phyloP scores from a whole-genome alignment of 2,113 vertebrate species.

The Brachyistius frenatus region DNA sequence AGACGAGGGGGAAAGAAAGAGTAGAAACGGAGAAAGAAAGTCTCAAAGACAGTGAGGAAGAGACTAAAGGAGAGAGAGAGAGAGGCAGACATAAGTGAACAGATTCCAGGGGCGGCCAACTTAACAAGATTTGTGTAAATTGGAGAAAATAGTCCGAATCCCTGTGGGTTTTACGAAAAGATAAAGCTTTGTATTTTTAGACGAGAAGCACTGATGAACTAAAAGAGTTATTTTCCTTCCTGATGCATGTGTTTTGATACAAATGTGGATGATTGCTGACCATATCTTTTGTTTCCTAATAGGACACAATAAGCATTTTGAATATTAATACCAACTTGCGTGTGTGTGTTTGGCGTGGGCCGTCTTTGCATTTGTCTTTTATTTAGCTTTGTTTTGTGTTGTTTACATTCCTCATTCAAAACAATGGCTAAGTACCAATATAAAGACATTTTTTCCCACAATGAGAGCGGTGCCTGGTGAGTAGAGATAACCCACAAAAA shows the following conservation, averaged over 20 bases:
- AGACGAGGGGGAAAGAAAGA: conserved; percentile 28
- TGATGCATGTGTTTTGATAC: conserved; percentile 49
- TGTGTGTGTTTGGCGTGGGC: not conserved
- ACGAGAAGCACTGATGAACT: conserved; percentile 52
- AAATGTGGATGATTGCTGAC: conserved; percentile 48
- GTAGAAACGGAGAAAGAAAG: conserved; percentile 50
- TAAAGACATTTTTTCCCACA: conserved; percentile 56
- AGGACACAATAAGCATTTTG: conserved; percentile 27
- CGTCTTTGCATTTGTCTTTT: conserved; percentile 43
- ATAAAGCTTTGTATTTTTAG: conserved; percentile 66
- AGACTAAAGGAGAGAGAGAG: conserved; percentile 11
- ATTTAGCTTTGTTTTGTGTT: conserved; percentile 46
- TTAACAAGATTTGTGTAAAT: conserved; percentile 70
- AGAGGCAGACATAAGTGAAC: conserved; percentile 54
- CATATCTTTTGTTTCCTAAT: conserved; percentile 43
- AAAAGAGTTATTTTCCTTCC: conserved; percentile 59
- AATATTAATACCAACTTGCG: conserved; percentile 43
- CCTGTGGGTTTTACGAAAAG: conserved; percentile 55
- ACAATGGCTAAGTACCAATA: conserved; percentile 70
- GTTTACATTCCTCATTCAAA: conserved; percentile 69
- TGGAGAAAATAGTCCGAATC: conserved; percentile 63
- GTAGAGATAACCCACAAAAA: conserved; percentile 72
- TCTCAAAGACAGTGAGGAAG: conserved; percentile 52
- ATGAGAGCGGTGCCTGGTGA: conserved; percentile 59
- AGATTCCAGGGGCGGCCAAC: conserved; percentile 49